phyloP scores from a whole-genome alignment of 2,888 invertebrate genomes.

The Drosophila pseudotalamancana region DNA sequence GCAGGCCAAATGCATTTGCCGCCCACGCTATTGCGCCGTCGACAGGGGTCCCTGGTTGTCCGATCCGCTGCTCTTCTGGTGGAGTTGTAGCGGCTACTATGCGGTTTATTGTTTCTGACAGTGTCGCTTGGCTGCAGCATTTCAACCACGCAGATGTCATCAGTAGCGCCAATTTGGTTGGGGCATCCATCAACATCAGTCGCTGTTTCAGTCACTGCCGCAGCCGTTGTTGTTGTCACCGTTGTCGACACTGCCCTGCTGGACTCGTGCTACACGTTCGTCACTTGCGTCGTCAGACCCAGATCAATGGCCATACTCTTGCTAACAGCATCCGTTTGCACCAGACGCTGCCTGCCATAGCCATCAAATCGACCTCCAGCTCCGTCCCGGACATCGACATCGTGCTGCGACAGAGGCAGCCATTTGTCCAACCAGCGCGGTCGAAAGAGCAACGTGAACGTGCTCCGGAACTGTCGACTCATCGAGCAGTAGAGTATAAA shows the following conservation, averaged over 20 bases:
- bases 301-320: slow-evolving; percentile 75
- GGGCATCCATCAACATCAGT: slow-evolving; percentile 68
- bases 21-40: slow-evolving; percentile 63
- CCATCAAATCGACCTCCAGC: slow-evolving; percentile 53
- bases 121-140: slow-evolving; percentile 50
- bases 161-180: slow-evolving; percentile 41
- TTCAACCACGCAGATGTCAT: slow-evolving; percentile 73
- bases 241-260: slow-evolving; percentile 60
- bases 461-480: slow-evolving; percentile 95
- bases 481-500: slow-evolving; percentile 97
- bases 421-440: slow-evolving; percentile 86
- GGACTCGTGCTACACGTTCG: slow-evolving; percentile 84
- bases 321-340: slow-evolving; percentile 76
- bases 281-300: slow-evolving; percentile 83
- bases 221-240: slow-evolving; percentile 25
- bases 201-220: slow-evolving; percentile 39
- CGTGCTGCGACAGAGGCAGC: slow-evolving; percentile 83
- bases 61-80: slow-evolving; percentile 1
- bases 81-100: slow-evolving; percentile 8
- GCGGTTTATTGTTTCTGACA: slow-evolving; percentile 21
- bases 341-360: slow-evolving; percentile 65
- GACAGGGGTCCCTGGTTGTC: background rate
- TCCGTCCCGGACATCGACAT: slow-evolving; percentile 55
- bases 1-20: slow-evolving; percentile 69
- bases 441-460: slow-evolving; percentile 91